Evolutionary conservation across 2,888 invertebrate species (phyloP).

Genomic region (Erynnis tages): DNA sequence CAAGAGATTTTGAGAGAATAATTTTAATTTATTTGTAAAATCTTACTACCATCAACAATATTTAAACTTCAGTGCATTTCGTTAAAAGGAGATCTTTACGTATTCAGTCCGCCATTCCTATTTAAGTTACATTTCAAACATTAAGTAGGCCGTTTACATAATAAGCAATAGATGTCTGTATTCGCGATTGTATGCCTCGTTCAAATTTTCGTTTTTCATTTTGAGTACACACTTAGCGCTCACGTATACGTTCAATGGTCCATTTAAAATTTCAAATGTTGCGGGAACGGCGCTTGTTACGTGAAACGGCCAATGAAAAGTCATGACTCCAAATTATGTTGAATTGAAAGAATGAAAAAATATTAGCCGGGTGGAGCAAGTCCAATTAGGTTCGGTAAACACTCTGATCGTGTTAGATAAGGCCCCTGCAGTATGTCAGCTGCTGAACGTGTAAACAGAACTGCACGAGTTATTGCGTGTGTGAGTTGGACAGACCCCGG

Average conservation of each 20-base stretch:
- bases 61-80: neutral
- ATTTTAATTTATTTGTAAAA: neutral
- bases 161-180: slow-evolving; percentile 18
- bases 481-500: slow-evolving; percentile 14
- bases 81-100: neutral
- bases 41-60: neutral
- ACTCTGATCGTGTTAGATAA: slow-evolving; percentile 30
- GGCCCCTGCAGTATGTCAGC: slow-evolving; percentile 9
- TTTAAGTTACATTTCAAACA: slow-evolving; percentile 6
- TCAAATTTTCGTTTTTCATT: slow-evolving; percentile 21
- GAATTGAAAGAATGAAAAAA: neutral
- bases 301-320: neutral
- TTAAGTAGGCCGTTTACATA: slow-evolving; percentile 9
- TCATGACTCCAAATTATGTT: neutral
- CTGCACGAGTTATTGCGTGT: slow-evolving; percentile 17
- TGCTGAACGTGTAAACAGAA: slow-evolving; percentile 23
- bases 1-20: neutral
- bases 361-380: slow-evolving; percentile 8
- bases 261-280: slow-evolving; percentile 17
- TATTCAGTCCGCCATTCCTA: neutral
- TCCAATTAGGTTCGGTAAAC: slow-evolving; percentile 34
- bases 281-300: neutral
- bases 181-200: slow-evolving; percentile 11
- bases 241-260: slow-evolving; percentile 19
- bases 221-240: slow-evolving; percentile 18